Conservation (phyloP, 2,113 vertebrate genomes). For the Sarotherodon lohbergeri region DNA sequence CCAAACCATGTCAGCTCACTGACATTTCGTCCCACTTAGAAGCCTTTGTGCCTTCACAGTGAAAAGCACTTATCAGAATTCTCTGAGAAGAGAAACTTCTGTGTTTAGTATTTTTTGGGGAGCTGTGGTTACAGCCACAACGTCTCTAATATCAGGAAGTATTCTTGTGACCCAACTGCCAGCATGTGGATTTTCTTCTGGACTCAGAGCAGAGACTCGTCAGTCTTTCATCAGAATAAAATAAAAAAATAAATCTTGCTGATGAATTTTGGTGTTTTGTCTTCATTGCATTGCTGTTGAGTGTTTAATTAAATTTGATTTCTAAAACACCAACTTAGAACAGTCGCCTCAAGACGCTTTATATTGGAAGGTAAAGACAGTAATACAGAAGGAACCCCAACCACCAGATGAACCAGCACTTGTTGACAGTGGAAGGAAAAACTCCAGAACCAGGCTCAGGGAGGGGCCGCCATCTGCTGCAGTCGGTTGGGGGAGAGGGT, state of each 20-base stretch:
- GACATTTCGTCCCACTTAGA: background rate
- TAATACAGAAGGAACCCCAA: background rate
- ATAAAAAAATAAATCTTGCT: background rate
- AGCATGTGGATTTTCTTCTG: background rate
- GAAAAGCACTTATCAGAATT: background rate
- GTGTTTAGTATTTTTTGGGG: background rate
- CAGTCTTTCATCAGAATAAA: background rate
- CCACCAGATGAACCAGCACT: background rate
- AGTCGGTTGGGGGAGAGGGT: background rate
- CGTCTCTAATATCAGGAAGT: background rate
- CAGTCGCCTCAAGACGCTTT: background rate
- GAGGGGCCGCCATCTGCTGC: background rate
- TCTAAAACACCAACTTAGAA: background rate
- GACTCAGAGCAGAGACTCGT: background rate
- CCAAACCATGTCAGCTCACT: background rate
- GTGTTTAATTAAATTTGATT: background rate
- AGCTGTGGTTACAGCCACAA: background rate
- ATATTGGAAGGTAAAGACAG: background rate
- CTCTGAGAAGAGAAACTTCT: background rate
- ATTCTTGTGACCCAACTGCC: background rate
- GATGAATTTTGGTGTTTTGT: background rate
- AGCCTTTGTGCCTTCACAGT: background rate
- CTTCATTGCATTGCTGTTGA: background rate
- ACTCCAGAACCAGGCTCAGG: background rate
- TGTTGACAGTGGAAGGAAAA: background rate